A percentile compares a stretch with the other conserved stretches of the same genome.
These are phyloP conservation scores for Spea multiplicata DNA, from an alignment of 2,113 vertebrate species.

Conservation along the genomic window DNA sequence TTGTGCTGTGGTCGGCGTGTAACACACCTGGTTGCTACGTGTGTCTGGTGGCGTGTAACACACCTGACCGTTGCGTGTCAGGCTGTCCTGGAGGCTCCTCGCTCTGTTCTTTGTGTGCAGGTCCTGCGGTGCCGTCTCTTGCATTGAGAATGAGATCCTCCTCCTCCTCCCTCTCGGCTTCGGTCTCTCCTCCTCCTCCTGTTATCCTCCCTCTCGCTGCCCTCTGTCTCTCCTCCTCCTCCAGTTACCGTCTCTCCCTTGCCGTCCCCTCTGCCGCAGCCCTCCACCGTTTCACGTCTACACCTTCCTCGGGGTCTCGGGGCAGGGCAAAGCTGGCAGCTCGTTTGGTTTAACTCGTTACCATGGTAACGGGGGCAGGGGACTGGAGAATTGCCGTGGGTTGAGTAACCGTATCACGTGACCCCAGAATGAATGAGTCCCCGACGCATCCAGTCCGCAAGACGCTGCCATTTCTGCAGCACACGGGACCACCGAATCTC, in stretches of 20 bases:
- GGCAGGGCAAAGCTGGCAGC: slow-evolving; percentile 2
- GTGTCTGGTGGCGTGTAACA: background rate
- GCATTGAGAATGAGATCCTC: slow-evolving; percentile 25
- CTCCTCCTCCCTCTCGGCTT: background rate
- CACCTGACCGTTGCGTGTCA: slow-evolving; percentile 3
- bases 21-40: background rate
- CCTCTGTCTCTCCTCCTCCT: background rate
- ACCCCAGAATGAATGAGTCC: background rate
- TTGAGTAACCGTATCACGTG: background rate
- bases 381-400: slow-evolving; percentile 5
- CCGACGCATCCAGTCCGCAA: background rate
- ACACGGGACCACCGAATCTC: background rate
- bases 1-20: no score
- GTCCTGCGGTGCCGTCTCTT: slow-evolving; percentile 34
- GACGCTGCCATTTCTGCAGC: background rate
- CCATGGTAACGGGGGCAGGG: slow-evolving; percentile 23
- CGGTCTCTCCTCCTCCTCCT: no score
- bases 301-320: no score
- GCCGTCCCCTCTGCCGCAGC: background rate
- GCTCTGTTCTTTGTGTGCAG: slow-evolving; percentile 35
- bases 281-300: background rate
- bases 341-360: slow-evolving; percentile 17
- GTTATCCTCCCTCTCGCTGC: no score
- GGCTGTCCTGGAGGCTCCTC: slow-evolving; percentile 13
- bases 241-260: background rate